phyloP scores from a whole-genome alignment of 2,113 vertebrate species.

The Felis chaus region DNA sequence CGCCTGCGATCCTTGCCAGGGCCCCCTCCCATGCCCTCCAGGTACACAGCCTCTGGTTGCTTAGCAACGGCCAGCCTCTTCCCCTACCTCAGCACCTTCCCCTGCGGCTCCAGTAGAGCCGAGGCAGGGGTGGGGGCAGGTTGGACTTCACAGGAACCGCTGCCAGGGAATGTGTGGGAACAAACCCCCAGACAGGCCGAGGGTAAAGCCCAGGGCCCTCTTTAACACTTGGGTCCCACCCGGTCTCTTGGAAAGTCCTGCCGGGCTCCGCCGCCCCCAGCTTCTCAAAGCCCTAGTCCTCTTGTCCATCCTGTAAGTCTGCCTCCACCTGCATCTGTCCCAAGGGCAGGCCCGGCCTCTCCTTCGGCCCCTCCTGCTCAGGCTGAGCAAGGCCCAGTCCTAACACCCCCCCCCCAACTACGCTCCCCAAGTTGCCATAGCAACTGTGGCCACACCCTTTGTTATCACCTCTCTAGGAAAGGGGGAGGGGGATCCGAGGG shows the following conservation, averaged over 20 bases:
- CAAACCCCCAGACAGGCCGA: neutral
- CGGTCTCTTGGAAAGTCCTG: neutral
- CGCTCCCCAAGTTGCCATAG: neutral
- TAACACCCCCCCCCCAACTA: neutral
- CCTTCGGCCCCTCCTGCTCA: neutral
- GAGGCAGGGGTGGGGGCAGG: neutral
- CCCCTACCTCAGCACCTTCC: neutral
- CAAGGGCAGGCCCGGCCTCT: neutral
- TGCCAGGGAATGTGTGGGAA: neutral
- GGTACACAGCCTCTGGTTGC: constrained; percentile 59
- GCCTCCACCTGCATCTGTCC: neutral
- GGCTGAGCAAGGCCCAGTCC: neutral
- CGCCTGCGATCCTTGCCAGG: neutral
- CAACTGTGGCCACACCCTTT: neutral
- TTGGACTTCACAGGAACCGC: neutral
- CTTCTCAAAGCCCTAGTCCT: neutral
- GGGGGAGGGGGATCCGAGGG: neutral
- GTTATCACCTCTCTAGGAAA: neutral
- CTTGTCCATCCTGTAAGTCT: neutral
- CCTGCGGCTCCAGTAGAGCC: neutral
- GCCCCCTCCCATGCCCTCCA: constrained; percentile 30
- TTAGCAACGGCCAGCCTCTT: constrained; percentile 40
- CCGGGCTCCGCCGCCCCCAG: neutral
- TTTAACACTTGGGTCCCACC: neutral
- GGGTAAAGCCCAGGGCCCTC: constrained; percentile 16